A percentile compares a stretch with the other conserved stretches of the same genome.
Evolutionary conservation across 2,888 invertebrate genomes (phyloP).

Genomic region (Aromia moschata): DNA sequence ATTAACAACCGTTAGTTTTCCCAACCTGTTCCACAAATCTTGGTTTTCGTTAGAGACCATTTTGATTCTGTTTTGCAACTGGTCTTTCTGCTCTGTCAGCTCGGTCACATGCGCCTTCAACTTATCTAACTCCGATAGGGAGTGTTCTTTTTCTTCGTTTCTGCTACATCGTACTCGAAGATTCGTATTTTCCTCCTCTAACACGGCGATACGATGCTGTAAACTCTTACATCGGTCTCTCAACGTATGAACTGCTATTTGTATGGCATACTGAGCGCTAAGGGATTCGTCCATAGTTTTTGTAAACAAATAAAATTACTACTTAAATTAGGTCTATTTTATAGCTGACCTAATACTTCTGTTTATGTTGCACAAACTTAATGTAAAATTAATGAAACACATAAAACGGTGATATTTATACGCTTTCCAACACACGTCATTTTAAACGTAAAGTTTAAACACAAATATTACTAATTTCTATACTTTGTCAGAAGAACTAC

Average conservation of each 20-base stretch:
- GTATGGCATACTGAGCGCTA: slow-evolving; percentile 69
- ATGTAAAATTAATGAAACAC: too few relatives aligned
- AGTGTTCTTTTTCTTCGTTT: slow-evolving; percentile 43
- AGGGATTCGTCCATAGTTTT: slow-evolving; percentile 54
- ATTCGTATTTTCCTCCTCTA: slow-evolving; percentile 81
- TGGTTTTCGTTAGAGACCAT: slow-evolving; percentile 87
- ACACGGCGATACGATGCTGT: slow-evolving; percentile 73
- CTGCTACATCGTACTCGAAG: slow-evolving; percentile 63
- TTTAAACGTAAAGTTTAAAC: too few relatives aligned
- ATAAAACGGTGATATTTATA: too few relatives aligned
- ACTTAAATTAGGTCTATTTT: too few relatives aligned
- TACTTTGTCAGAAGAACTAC: too few relatives aligned
- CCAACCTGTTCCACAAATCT: slow-evolving; percentile 80
- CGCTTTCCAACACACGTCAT: too few relatives aligned
- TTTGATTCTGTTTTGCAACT: slow-evolving; percentile 78
- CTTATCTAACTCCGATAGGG: slow-evolving; percentile 47
- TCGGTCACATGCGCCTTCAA: slow-evolving; percentile 66
- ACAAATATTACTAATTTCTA: too few relatives aligned
- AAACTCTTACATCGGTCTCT: slow-evolving; percentile 81
- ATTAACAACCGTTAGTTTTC: slow-evolving; percentile 70
- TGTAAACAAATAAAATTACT: too few relatives aligned
- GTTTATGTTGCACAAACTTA: too few relatives aligned
- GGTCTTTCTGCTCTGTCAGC: slow-evolving; percentile 77
- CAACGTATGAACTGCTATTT: slow-evolving; percentile 82
- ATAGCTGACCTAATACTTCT: too few relatives aligned